These are phyloP conservation scores for Drosophila helvetica DNA, from an alignment of 2,888 invertebrate species.

Conservation along the genomic window DNA sequence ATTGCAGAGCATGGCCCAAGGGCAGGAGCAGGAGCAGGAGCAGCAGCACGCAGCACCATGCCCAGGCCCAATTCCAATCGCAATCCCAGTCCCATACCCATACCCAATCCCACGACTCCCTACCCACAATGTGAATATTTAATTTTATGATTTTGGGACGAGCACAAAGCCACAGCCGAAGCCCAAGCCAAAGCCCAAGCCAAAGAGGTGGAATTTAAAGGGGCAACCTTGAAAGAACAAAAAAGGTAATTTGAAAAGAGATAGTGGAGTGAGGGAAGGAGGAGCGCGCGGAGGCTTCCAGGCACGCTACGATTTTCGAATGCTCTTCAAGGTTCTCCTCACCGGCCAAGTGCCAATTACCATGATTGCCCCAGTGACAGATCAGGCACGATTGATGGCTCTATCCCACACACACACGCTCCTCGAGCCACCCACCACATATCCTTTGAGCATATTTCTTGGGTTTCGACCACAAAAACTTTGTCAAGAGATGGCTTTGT, in stretches of 20 bases:
- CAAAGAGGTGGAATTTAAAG: not conserved
- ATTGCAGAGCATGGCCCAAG: constrained; percentile 54
- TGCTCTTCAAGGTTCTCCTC: not conserved
- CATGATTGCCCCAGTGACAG: constrained; percentile 32
- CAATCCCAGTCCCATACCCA: not conserved
- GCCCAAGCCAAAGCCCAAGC: too few relatives aligned
- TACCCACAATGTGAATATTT: constrained; percentile 68
- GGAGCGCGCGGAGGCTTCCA: not conserved
- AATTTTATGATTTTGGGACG: constrained; percentile 61
- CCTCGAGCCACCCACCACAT: not conserved
- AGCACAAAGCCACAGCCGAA: not conserved
- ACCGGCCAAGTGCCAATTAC: constrained; percentile 28
- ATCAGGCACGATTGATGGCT: constrained; percentile 31
- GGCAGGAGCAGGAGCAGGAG: not conserved
- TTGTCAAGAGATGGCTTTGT: constrained; percentile 29
- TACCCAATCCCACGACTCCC: not conserved
- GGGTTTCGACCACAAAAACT: constrained; percentile 30
- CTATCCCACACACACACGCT: not conserved
- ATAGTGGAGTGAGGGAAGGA: not conserved
- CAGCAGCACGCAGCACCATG: not conserved
- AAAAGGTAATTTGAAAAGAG: constrained; percentile 9
- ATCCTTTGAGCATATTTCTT: not conserved
- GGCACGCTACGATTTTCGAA: not conserved
- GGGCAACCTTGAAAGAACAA: not conserved
- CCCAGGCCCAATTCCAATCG: not conserved